These are phyloP conservation scores for Toxotes chatareus DNA, from an alignment of 2,113 vertebrate genomes.

Conservation along the genomic window DNA sequence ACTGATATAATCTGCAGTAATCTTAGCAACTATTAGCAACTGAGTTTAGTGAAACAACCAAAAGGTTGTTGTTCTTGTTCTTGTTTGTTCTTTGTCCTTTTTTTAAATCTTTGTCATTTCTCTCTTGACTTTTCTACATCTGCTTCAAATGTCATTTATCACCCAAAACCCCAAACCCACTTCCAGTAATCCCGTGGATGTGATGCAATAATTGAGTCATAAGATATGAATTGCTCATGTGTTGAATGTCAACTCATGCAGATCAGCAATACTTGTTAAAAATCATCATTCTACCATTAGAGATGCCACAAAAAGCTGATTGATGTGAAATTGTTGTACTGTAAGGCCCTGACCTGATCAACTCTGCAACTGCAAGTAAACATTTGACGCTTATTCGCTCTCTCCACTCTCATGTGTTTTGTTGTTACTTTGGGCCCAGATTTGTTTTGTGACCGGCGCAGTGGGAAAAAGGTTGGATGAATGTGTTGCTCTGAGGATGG, in stretches of 20 bases:
- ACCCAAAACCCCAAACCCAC: neutral
- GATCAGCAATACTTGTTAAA: no score
- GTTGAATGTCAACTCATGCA: slow-evolving; percentile 1
- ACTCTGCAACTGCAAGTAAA: slow-evolving; percentile 4
- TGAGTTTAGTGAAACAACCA: neutral
- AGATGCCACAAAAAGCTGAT: neutral
- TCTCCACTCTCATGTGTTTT: slow-evolving; percentile 20
- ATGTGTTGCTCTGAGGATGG: slow-evolving; percentile 69
- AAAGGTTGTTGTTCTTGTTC: no score
- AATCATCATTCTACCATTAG: neutral
- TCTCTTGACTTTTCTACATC: no score
- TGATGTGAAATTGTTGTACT: neutral
- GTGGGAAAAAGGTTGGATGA: slow-evolving; percentile 61
- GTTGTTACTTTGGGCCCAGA: slow-evolving; percentile 22
- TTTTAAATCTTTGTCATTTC: no score
- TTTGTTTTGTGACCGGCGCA: slow-evolving; percentile 51
- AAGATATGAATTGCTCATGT: neutral
- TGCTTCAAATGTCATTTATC: neutral
- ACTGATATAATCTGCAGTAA: neutral
- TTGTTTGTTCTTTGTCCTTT: no score
- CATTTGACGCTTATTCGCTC: slow-evolving; percentile 27
- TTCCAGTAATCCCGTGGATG: neutral
- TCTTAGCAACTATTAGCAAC: neutral
- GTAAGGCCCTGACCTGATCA: slow-evolving; percentile 18
- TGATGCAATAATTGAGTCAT: neutral